Evolutionary conservation across 2,797 vertebrate genomes (phyloP), one percentile per base, ranked within the genome.

Genomic region (Pangasius larnaudii): DNA sequence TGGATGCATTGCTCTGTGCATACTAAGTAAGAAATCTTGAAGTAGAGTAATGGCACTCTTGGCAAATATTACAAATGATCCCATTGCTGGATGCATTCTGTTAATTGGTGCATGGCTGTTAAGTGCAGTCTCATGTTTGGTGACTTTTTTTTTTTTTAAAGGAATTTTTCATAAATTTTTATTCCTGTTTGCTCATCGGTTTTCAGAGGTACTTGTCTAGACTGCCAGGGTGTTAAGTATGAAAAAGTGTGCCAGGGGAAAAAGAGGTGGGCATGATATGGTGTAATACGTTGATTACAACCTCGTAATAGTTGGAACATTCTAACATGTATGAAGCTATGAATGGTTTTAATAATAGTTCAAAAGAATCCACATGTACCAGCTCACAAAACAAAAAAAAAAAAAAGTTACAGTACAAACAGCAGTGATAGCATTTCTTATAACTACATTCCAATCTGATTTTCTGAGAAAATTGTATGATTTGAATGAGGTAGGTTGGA

Each of bases 31-130:
- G 85, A 84, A 83, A 30, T 67, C 72, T 78, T 86, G 71, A 86
- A 71, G 61, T 69, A 81, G 88, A 86, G 71, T 89, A 89, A 89
- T 86, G 51, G 49, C 22, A 74, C 77, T 86, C 61, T 78, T 89
- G 85, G 85, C 88, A 84, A 86, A 89, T 84, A 86, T 89, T 86
- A 84, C 72, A 89, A 89, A 89, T 71, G 79, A 84, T 77, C 80
- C 80, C 85, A 86, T 33, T 78, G 59, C 77, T 84, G 71, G 74
- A 42, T 86, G 85, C 85, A 78, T 86, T 86, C 79, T 86, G 59
- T 84, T 89, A 89, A 89, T 89, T 89, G 69, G 71, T 69, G 39
- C 81, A 78, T 79, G 84, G 36, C 72, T 74, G 71, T 69, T 84
- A 84, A 86, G 71, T 89, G 85, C 85, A 86, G 65, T 63, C 84